Base-by-base conservation (phyloP, 1,140 invertebrate genomes). In the Lucilia cuprina region DNA sequence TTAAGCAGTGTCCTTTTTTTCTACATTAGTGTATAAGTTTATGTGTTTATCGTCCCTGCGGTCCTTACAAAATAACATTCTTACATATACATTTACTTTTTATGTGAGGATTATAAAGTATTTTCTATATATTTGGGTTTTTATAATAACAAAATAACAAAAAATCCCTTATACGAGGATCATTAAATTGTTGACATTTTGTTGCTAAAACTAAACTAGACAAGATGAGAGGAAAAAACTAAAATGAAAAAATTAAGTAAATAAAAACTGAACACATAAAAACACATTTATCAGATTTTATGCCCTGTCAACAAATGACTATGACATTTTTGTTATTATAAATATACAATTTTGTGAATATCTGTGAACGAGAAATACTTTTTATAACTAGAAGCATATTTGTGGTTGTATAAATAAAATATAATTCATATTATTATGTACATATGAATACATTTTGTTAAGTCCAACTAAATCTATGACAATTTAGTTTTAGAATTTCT, bases 191-290 rank as follows among this genome's bases (percentile, higher is more conserved):
- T 60, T 60, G 55, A 60, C 55, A 60, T 60, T 60, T 60, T 60
- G 55, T 60, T 60, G n/a, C 55, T 60, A 17, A 17, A 80, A 80
- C 13, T 41, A 80, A 80, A 80, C n/a, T 47, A 80, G 13, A 80
- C n/a, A 41, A 80, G n/a, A 47, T 4, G 13, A 80, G 9, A n/a
- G 9, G 12, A 80, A 80, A 80, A 80, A 35, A 80, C 30, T 3
- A 80, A 47, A 47, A 80, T 17, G 41, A 19, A 80, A 80, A 80
- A 80, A 30, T 47, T 5, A 35, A 41, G 13, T 35, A 80, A 80
- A 80, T 41, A 35, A 47, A 47, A 41, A 10, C 17, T 35, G 34
- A 80, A 17, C 41, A 80, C 55, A 60, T 60, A 60, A 60, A 60
- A 60, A 60, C 55, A n/a, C 55, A 60, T 60, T 60, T n/a, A 60